Evolutionary conservation across 2,888 invertebrate genomes (phyloP).

Genomic region (Ochropleura plecta): DNA sequence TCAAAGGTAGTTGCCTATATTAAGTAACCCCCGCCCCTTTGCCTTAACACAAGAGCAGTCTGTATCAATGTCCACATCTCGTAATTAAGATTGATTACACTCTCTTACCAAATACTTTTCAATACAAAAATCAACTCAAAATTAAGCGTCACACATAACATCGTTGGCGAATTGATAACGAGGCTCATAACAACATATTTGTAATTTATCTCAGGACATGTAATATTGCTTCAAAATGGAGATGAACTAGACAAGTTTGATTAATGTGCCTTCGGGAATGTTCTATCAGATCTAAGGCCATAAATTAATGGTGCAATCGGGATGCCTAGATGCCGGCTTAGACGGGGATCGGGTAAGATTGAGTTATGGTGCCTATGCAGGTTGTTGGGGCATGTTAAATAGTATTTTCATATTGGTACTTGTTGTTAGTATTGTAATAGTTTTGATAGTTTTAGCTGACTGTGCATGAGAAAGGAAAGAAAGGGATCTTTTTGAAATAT

Average conservation of each 20-base stretch:
- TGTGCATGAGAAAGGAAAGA: background rate
- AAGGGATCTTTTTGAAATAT: background rate
- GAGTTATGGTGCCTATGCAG: constrained; percentile 35
- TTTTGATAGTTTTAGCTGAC: background rate
- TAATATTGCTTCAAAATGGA: constrained; percentile 54
- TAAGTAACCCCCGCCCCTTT: background rate
- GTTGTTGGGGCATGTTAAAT: constrained; percentile 4
- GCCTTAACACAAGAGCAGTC: background rate
- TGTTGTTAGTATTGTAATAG: background rate
- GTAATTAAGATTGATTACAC: constrained; percentile 8
- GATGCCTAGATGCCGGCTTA: constrained; percentile 32
- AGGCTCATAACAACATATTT: constrained; percentile 40
- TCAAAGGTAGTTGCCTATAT: background rate
- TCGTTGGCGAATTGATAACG: constrained; percentile 32
- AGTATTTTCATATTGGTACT: background rate
- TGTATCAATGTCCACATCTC: background rate
- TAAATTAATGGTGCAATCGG: constrained; percentile 62
- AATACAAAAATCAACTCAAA: constrained; percentile 10
- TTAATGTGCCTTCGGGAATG: constrained; percentile 57
- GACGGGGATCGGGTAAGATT: constrained; percentile 47
- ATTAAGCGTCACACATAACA: constrained; percentile 37
- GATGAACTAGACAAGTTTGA: constrained; percentile 59
- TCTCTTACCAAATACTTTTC: background rate
- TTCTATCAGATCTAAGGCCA: constrained; percentile 51
- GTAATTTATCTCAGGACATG: constrained; percentile 47